These are phyloP conservation scores for Sycophila texana DNA, from an alignment of 2,888 invertebrate genomes.

Conservation along the genomic window DNA sequence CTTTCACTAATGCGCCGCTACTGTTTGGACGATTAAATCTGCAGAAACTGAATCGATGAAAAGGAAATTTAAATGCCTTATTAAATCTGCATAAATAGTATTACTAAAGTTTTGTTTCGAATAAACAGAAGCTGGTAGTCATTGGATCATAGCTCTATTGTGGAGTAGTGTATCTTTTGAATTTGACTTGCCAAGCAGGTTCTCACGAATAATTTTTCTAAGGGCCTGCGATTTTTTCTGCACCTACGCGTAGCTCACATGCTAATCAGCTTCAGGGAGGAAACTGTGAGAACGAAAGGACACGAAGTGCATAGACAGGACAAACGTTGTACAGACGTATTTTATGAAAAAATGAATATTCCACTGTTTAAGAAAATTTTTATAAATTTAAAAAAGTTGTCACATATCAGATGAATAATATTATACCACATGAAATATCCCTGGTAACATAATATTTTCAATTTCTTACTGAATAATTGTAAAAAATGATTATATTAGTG, in stretches of 20 bases:
- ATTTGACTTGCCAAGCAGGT: slow-evolving; percentile 39
- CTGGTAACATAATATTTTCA: too few relatives aligned
- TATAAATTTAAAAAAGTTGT: neutral
- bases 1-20: too few relatives aligned
- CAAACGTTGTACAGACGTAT: neutral
- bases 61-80: neutral
- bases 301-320: neutral
- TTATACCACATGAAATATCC: slow-evolving; percentile 1
- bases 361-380: neutral
- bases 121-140: slow-evolving; percentile 19
- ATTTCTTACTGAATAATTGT: too few relatives aligned
- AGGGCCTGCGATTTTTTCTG: neutral
- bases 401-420: neutral
- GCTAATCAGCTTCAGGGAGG: slow-evolving; percentile 29
- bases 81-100: neutral
- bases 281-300: slow-evolving; percentile 18
- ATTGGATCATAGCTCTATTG: slow-evolving; percentile 19
- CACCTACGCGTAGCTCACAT: slow-evolving; percentile 10
- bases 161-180: neutral
- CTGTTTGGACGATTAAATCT: too few relatives aligned
- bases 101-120: slow-evolving; percentile 9
- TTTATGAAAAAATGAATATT: neutral
- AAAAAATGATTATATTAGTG: too few relatives aligned
- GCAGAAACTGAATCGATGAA: too few relatives aligned
- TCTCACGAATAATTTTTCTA: slow-evolving; percentile 41